Evolutionary conservation across 2,888 invertebrate genomes (phyloP).

Genomic region (Notocelia uddmanniana): DNA sequence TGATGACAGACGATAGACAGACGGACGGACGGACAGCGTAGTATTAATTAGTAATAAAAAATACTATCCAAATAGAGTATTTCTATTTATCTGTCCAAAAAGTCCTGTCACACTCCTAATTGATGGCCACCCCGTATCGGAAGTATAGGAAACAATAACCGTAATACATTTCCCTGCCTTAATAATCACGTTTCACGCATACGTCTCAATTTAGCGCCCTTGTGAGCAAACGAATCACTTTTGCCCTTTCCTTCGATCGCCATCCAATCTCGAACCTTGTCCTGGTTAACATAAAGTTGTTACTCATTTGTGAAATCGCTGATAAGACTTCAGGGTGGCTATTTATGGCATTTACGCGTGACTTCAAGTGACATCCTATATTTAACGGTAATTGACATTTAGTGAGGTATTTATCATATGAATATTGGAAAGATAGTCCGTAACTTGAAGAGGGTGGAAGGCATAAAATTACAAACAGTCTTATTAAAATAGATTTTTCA

Average conservation of each 20-base stretch:
- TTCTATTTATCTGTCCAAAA: no score
- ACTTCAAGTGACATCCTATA: slow-evolving; percentile 55
- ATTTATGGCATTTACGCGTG: slow-evolving; percentile 49
- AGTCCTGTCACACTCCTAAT: background rate
- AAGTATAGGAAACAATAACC: slow-evolving; percentile 69
- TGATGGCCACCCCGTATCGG: slow-evolving; percentile 57
- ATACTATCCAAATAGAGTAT: no score
- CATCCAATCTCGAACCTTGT: background rate
- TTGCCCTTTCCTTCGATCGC: background rate
- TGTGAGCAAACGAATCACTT: slow-evolving; percentile 29
- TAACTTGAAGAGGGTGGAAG: background rate
- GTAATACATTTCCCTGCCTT: slow-evolving; percentile 59
- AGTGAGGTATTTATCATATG: slow-evolving; percentile 48
- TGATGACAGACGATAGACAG: no score
- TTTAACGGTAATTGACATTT: slow-evolving; percentile 64
- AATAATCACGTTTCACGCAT: slow-evolving; percentile 58
- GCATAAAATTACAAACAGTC: background rate
- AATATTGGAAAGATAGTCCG: slow-evolving; percentile 7
- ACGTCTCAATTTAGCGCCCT: slow-evolving; percentile 55
- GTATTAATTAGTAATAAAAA: no score
- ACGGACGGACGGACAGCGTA: no score
- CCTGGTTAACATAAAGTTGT: background rate
- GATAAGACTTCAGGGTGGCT: background rate
- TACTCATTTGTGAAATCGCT: background rate
- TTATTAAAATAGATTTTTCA: background rate